Base-by-base conservation (phyloP, 2,113 vertebrate species). In the Cheirogaleus medius region DNA sequence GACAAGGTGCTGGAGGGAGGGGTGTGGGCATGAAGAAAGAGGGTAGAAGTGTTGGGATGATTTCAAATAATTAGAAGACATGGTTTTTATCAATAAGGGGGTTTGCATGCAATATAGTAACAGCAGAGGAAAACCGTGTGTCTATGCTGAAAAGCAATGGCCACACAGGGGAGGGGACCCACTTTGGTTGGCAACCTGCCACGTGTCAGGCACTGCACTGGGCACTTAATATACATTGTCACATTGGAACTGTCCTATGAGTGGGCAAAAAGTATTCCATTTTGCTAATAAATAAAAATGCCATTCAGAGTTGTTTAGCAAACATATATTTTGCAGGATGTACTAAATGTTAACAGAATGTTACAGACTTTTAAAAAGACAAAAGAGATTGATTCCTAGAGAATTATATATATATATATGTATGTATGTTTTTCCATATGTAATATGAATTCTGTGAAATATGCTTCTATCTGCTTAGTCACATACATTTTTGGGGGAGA, bases 241-340 rank as follows among this genome's bases (percentile, higher is more conserved):
- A 18, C 17, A 20, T 78, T 34, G 47, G 32, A 76, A 47, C 47
- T 49, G 60, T 74, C 25, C 39, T 56, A 14, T 34, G n/a, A 34
- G 10, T 44, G 8, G 63, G 52, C n/a, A 11, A 47, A 27, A 85
- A 76, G 37, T 32, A 47, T 63, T 77, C 29, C n/a, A 91, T 42
- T 47, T 95, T 87, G 39, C 14, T 77, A 81, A 86, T 34, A 85
- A 78, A 44, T 47, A 76, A 87, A 94, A 94, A 68, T 44, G 8
- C 1, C 25, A 66, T 11, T 71, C 32, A 80, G 32, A 87, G 25
- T 42, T 81, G 11, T 83, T 91, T 81, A 49, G 17, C 17, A 85
- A 80, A 80, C 8, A 69, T 78, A 83, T 49, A 25, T 58, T 85
- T 93, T 25, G 27, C 9, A 44, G 34, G 27, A 63, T 54, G 9